phyloP scores from a whole-genome alignment of 2,113 vertebrate genomes.

The Phyllopteryx taeniolatus region DNA sequence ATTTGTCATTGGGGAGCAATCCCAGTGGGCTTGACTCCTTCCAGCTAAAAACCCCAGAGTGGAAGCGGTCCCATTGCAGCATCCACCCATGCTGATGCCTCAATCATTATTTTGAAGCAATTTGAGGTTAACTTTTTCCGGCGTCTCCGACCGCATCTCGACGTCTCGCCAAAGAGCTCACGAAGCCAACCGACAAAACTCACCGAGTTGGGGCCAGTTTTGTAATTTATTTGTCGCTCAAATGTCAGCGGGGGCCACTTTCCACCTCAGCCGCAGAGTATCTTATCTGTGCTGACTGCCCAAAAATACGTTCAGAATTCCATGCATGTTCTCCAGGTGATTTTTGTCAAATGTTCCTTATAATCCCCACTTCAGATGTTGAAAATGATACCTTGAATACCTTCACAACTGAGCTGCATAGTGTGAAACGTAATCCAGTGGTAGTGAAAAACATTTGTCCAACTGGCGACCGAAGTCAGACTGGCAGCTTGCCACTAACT shows the following conservation, averaged over 20 bases:
- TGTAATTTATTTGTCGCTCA: constrained; percentile 26
- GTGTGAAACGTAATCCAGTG: constrained; percentile 38
- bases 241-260: constrained; percentile 15
- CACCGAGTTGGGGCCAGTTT: constrained; percentile 31
- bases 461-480: constrained; percentile 46
- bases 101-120: constrained; percentile 68
- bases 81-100: constrained; percentile 51
- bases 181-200: constrained; percentile 40
- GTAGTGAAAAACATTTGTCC: constrained; percentile 59
- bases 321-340: background rate
- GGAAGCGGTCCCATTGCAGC: constrained; percentile 41
- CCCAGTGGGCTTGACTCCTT: constrained; percentile 46
- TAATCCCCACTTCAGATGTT: constrained; percentile 5
- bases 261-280: constrained; percentile 27
- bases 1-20: constrained; percentile 62
- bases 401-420: constrained; percentile 34
- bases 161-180: constrained; percentile 45
- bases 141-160: constrained; percentile 64
- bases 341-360: background rate
- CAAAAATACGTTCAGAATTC: constrained; percentile 26
- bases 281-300: constrained; percentile 39
- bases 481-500: constrained; percentile 59
- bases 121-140: constrained; percentile 73
- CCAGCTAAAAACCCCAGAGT: constrained; percentile 29
- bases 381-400: constrained; percentile 2